These are phyloP conservation scores for Laticauda laticaudata DNA, from an alignment of 2,113 vertebrate species.

Conservation along the genomic window DNA sequence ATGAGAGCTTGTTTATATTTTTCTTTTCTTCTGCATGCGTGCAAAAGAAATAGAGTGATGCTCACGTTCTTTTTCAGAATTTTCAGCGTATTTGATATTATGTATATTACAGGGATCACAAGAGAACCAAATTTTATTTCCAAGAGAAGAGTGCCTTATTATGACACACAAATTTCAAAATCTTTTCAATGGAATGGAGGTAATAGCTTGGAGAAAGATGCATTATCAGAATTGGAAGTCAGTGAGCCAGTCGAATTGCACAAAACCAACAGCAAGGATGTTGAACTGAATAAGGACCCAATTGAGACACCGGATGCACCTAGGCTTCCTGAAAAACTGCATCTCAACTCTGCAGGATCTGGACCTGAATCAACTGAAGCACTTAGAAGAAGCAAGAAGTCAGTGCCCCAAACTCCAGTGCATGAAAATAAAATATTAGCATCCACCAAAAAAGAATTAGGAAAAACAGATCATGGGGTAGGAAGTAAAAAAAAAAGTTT, in stretches of 20 bases:
- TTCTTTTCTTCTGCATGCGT: not conserved
- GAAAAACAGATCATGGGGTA: slow-evolving; percentile 66
- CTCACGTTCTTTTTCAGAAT: not conserved
- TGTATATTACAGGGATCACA: slow-evolving; percentile 72
- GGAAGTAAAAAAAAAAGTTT: slow-evolving; percentile 15
- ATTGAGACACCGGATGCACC: slow-evolving; percentile 58
- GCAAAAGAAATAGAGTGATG: not conserved
- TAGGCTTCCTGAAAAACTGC: slow-evolving; percentile 52
- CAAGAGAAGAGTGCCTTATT: slow-evolving; percentile 77
- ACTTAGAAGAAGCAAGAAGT: slow-evolving; percentile 49
- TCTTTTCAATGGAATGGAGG: slow-evolving; percentile 76
- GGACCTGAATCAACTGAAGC: slow-evolving; percentile 46
- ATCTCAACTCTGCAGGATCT: slow-evolving; percentile 47
- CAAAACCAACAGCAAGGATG: slow-evolving; percentile 35
- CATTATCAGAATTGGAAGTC: slow-evolving; percentile 42
- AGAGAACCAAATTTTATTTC: slow-evolving; percentile 84
- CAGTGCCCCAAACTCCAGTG: not conserved
- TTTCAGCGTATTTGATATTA: not conserved
- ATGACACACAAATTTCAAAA: slow-evolving; percentile 73
- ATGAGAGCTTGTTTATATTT: not conserved
- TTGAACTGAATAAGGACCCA: slow-evolving; percentile 50
- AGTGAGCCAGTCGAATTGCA: slow-evolving; percentile 32
- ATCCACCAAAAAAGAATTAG: slow-evolving; percentile 40
- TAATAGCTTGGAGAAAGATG: slow-evolving; percentile 41
- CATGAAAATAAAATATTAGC: slow-evolving; percentile 36